phyloP scores from a whole-genome alignment of 1,140 invertebrate genomes.

The Zaprionus gabonicus region DNA sequence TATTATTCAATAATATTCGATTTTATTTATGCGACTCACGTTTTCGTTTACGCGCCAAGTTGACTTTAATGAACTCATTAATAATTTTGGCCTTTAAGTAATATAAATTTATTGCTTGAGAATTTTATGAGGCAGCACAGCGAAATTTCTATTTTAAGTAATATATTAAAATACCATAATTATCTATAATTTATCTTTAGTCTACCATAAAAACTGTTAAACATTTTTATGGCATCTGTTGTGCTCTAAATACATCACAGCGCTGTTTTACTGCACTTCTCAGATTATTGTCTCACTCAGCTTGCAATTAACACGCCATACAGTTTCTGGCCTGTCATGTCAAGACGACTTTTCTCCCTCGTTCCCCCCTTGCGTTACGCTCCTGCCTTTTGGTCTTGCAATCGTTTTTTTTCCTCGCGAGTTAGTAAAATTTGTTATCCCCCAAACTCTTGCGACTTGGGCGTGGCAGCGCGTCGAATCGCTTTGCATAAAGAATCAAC shows the following conservation, averaged over 20 bases:
- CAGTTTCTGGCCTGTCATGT: conserved; percentile 40
- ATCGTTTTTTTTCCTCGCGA: conserved; percentile 3
- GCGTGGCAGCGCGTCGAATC: conserved; percentile 13
- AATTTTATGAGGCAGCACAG: not conserved
- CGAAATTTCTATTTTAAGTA: not conserved
- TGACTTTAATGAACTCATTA: conserved; percentile 21
- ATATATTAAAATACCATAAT: not conserved
- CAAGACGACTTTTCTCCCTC: conserved; percentile 4
- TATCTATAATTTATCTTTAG: not conserved
- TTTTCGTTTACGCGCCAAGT: not conserved
- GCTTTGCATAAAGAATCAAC: conserved; percentile 17
- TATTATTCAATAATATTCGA: conserved; percentile 4
- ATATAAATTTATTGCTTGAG: not conserved
- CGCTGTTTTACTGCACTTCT: not conserved
- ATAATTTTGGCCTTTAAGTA: not conserved
- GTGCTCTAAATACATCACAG: not conserved
- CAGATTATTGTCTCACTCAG: not conserved
- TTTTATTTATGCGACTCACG: conserved; percentile 23
- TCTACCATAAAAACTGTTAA: not conserved
- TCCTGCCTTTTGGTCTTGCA: not conserved
- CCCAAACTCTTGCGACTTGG: conserved; percentile 20
- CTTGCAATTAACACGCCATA: conserved; percentile 56
- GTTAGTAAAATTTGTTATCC: conserved; percentile 15
- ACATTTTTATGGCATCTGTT: not conserved
- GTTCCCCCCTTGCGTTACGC: not conserved